Conservation (phyloP, 2,113 vertebrate species). For the Myiopsitta monachus region DNA sequence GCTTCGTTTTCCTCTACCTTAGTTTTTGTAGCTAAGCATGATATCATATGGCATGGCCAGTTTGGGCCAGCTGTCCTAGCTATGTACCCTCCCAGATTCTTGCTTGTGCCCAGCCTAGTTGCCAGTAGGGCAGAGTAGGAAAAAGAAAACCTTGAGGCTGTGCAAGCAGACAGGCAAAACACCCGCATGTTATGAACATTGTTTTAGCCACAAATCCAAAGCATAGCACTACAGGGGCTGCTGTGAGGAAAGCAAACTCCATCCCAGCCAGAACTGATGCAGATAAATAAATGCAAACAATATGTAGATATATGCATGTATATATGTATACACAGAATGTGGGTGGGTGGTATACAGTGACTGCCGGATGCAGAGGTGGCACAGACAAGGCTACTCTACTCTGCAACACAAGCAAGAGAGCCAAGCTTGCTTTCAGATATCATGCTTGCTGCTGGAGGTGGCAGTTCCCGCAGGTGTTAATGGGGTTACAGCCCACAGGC, state of each 20-base stretch:
- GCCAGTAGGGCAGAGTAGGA: not conserved
- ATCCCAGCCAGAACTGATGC: rapidly evolving
- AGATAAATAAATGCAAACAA: not conserved
- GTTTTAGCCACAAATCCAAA: not conserved
- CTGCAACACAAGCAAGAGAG: not conserved
- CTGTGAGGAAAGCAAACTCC: not conserved
- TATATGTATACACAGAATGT: not conserved
- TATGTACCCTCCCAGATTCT: not conserved
- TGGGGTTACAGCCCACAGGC: not conserved
- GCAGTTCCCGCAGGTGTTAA: not conserved
- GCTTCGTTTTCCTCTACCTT: not conserved
- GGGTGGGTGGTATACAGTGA: not conserved
- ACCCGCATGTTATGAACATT: not conserved
- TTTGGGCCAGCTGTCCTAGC: rapidly evolving
- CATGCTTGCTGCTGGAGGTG: not conserved
- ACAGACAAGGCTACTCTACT: not conserved
- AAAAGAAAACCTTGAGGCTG: not conserved
- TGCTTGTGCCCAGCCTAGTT: not conserved
- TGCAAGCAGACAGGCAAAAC: not conserved
- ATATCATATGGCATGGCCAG: not conserved
- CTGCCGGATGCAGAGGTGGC: not conserved
- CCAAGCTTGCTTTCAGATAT: not conserved
- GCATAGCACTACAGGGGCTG: not conserved
- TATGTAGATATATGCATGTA: not conserved
- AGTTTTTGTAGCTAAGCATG: not conserved